phyloP scores from a whole-genome alignment of 37 sponge, comb jelly and placozoan species.

The Oscarella lobularis region DNA sequence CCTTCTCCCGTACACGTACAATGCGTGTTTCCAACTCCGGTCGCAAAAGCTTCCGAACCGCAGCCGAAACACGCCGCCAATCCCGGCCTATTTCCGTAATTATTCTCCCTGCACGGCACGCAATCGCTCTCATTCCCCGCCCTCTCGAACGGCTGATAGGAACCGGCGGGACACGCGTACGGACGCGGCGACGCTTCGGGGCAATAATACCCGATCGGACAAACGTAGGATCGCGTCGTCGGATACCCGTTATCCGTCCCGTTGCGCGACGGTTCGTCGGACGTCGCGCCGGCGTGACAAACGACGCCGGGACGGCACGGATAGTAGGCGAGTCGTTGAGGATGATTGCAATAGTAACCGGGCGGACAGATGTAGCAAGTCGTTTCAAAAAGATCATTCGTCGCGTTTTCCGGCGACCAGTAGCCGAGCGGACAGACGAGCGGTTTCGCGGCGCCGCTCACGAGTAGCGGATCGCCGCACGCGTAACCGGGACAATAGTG shows the following conservation, averaged over 20 bases:
- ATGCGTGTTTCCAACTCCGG: conserved; percentile 6
- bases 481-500: conserved; percentile 15
- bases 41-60: conserved; percentile 19
- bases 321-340: neutral
- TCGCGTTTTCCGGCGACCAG: neutral
- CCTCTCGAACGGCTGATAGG: conserved; percentile 10
- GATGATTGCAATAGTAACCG: conserved; percentile 1
- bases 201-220: conserved; percentile 9
- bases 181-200: conserved; percentile 2
- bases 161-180: conserved; percentile 8
- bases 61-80: conserved; percentile 10
- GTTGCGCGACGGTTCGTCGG: conserved; percentile 6
- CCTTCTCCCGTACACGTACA: conserved; percentile 16
- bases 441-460: neutral
- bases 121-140: neutral
- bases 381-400: neutral
- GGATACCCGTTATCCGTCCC: neutral
- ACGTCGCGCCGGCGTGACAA: conserved; percentile 3
- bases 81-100: conserved; percentile 6
- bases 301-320: conserved; percentile 13
- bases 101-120: conserved; percentile 9
- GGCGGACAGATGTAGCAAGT: neutral
- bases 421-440: neutral
- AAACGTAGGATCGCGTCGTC: conserved; percentile 5
- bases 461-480: neutral